Evolutionary conservation across 1,140 invertebrate genomes (phyloP).

Genomic region (Hylaeus volcanicus): DNA sequence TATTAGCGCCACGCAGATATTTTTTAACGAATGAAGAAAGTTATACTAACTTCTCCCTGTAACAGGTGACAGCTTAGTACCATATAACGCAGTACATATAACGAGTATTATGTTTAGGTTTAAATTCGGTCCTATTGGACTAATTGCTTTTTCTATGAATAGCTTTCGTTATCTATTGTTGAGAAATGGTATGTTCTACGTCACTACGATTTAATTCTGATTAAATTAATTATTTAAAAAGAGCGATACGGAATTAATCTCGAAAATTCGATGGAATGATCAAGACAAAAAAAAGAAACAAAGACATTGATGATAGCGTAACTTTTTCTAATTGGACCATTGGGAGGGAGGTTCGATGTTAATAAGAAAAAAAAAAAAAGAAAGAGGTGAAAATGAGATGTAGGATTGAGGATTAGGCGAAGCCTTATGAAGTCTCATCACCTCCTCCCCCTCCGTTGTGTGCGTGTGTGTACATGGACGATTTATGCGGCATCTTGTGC

Average conservation of each 20-base stretch:
- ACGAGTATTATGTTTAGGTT: no score
- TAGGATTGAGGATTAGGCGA: not conserved
- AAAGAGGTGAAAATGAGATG: constrained; percentile 16
- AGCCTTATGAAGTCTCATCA: constrained; percentile 13
- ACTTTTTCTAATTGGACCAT: constrained; percentile 27
- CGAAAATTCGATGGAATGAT: constrained; percentile 25
- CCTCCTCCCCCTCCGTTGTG: constrained; percentile 16
- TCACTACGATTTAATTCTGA: not conserved
- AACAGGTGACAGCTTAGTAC: not conserved
- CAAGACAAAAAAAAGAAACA: not conserved
- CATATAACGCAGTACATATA: no score
- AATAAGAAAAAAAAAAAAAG: not conserved
- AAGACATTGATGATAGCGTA: constrained; percentile 11
- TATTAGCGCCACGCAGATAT: not conserved
- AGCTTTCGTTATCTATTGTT: not conserved
- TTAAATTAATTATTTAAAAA: not conserved
- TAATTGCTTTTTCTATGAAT: not conserved
- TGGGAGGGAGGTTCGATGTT: constrained; percentile 35
- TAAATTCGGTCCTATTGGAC: not conserved
- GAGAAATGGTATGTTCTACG: not conserved
- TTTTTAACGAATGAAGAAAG: not conserved
- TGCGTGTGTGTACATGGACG: not conserved
- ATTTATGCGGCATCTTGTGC: not conserved
- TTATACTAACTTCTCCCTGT: not conserved
- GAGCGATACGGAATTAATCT: not conserved